A percentile compares a stretch with the other conserved stretches of the same genome.
These are phyloP conservation scores for Epinotia brunnichana DNA, from an alignment of 2,888 invertebrate genomes.

Conservation along the genomic window DNA sequence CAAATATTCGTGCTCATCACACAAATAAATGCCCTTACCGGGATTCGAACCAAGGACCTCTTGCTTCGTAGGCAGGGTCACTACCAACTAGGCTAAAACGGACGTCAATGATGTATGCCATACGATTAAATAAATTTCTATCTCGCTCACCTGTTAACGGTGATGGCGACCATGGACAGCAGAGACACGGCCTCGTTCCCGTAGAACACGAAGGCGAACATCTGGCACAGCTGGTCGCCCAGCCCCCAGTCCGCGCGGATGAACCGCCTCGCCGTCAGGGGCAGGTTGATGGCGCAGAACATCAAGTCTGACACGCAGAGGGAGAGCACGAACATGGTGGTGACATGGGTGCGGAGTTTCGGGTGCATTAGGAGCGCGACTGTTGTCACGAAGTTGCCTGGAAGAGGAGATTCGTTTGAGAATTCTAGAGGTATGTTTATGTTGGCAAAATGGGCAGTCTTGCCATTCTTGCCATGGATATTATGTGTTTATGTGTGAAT, in stretches of 20 bases:
- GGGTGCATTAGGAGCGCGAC: constrained; percentile 90
- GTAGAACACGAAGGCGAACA: constrained; percentile 95
- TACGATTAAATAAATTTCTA: background rate
- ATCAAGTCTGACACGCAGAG: constrained; percentile 93
- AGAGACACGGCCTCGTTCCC: constrained; percentile 95
- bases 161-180: constrained; percentile 95
- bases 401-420: constrained; percentile 54
- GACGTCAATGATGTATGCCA: no score
- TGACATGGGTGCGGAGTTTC: constrained; percentile 91
- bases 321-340: constrained; percentile 94
- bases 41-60: no score
- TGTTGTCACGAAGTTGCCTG: constrained; percentile 93
- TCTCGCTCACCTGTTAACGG: constrained; percentile 88
- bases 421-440: background rate
- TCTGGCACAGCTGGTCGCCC: constrained; percentile 89
- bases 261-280: constrained; percentile 92
- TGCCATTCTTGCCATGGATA: no score
- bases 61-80: no score
- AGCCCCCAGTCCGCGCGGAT: constrained; percentile 92
- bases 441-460: background rate
- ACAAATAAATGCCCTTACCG: no score
- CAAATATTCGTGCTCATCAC: no score
- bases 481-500: no score
- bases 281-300: constrained; percentile 93
- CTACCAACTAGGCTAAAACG: no score